These are phyloP conservation scores for Cyprinodon brontotheroides DNA, from an alignment of 2,113 vertebrate genomes.

Conservation along the genomic window DNA sequence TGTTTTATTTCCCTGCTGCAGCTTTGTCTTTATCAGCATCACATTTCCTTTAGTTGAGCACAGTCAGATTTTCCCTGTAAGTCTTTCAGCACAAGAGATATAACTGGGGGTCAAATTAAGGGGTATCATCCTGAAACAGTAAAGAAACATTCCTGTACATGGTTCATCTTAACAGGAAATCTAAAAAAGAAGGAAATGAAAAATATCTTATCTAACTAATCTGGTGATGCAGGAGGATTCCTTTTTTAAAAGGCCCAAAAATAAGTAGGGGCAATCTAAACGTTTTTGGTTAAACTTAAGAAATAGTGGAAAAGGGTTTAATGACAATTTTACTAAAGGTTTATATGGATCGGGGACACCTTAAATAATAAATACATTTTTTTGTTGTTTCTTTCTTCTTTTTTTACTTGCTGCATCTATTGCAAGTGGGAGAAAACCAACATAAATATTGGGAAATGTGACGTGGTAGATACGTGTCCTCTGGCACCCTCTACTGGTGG, in stretches of 20 bases:
- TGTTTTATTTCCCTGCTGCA: not conserved
- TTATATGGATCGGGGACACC: conserved; percentile 31
- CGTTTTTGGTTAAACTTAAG: conserved; percentile 61
- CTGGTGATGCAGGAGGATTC: conserved; percentile 47
- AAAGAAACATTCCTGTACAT: conserved; percentile 1
- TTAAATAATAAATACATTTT: conserved; percentile 45
- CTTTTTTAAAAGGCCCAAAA: conserved; percentile 68
- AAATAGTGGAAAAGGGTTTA: conserved; percentile 12
- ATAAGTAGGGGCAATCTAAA: conserved; percentile 69
- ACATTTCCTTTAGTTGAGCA: not conserved
- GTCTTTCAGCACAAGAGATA: conserved; percentile 37
- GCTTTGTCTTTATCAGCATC: conserved; percentile 33
- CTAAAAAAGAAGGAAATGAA: not conserved
- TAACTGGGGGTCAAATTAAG: conserved; percentile 33
- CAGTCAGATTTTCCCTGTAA: conserved; percentile 16
- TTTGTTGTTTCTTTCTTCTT: conserved; percentile 18
- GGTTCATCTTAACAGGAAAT: too few species aligned
- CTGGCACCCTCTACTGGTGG: conserved; percentile 72
- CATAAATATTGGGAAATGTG: not conserved
- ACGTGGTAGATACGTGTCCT: conserved; percentile 44
- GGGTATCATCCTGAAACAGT: conserved; percentile 46
- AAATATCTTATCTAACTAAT: conserved; percentile 27
- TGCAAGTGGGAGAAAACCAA: conserved; percentile 13
- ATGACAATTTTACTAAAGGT: conserved; percentile 44
- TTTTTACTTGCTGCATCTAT: conserved; percentile 29